Percentiles rank a stretch among this genome's conserved stretches.
These are phyloP conservation scores for Larimichthys crocea DNA, from an alignment of 2,113 vertebrate species.

Conservation along the genomic window DNA sequence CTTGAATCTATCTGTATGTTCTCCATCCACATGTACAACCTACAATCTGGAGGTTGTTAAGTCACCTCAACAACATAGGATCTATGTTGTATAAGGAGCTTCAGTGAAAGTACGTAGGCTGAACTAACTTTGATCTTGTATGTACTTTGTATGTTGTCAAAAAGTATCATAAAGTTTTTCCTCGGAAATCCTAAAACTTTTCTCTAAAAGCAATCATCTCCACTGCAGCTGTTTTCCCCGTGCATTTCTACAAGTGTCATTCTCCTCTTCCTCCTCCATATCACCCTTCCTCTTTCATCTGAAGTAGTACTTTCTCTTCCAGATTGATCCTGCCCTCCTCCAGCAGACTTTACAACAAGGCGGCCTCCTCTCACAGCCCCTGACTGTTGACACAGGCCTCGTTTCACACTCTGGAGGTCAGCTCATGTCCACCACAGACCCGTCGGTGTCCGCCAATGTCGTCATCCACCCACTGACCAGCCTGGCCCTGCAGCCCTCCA, in stretches of 20 bases:
- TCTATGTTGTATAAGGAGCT: background rate
- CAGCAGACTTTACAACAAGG: slow-evolving; percentile 95
- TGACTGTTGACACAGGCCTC: slow-evolving; percentile 86
- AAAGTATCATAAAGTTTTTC: background rate
- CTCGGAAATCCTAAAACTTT: background rate
- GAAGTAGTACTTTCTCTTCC: slow-evolving; percentile 45
- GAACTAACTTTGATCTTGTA: background rate
- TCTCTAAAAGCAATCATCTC: background rate
- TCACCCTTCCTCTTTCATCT: slow-evolving; percentile 19
- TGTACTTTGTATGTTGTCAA: background rate
- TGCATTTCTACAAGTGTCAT: background rate
- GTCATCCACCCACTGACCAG: slow-evolving; percentile 94
- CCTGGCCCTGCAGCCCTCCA: slow-evolving; percentile 89
- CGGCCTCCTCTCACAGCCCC: slow-evolving; percentile 89
- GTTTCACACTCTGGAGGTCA: slow-evolving; percentile 82
- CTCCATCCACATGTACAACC: background rate
- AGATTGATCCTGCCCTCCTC: slow-evolving; percentile 94
- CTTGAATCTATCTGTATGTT: background rate
- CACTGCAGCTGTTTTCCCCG: background rate
- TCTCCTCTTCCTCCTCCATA: background rate
- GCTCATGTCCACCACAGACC: slow-evolving; percentile 87
- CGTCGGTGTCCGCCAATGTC: slow-evolving; percentile 88
- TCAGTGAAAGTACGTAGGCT: background rate
- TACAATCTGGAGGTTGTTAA: background rate
- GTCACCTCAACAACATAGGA: background rate